Evolutionary conservation across 2,888 invertebrate genomes (phyloP).

Genomic region (Morinoia aosen): DNA sequence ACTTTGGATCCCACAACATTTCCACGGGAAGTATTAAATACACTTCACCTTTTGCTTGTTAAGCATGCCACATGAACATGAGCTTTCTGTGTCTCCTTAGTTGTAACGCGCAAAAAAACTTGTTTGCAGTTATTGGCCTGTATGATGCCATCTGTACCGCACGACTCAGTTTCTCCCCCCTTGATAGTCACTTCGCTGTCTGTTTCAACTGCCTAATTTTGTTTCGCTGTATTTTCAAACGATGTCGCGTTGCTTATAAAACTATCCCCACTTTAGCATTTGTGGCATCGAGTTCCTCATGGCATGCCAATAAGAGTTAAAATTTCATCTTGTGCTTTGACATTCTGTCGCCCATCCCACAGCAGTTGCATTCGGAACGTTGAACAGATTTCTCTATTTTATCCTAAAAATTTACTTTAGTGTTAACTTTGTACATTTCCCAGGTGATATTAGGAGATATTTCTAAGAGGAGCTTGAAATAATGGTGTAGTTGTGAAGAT

Average conservation of each 20-base stretch:
- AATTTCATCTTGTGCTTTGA: neutral
- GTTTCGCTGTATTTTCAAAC: too few relatives aligned
- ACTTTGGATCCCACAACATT: neutral
- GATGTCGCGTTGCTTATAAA: too few relatives aligned
- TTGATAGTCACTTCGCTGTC: neutral
- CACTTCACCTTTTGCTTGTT: neutral
- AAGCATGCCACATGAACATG: neutral
- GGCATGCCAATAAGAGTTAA: neutral
- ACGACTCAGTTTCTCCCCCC: neutral
- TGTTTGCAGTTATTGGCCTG: neutral
- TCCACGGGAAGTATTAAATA: neutral
- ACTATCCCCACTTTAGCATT: too few relatives aligned
- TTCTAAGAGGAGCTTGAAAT: neutral
- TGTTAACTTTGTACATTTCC: too few relatives aligned
- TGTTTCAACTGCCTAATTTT: neutral
- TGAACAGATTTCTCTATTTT: too few relatives aligned
- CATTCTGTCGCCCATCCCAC: neutral
- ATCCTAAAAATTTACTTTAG: too few relatives aligned
- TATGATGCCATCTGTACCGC: neutral
- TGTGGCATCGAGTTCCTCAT: neutral
- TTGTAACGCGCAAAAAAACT: neutral
- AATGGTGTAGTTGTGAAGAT: neutral
- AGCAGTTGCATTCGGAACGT: too few relatives aligned
- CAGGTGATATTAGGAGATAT: neutral
- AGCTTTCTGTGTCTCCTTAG: neutral